A percentile compares a stretch with the other conserved stretches of the same genome.
phyloP scores from a whole-genome alignment of 2,113 vertebrate species.

The Scolopax mira region DNA sequence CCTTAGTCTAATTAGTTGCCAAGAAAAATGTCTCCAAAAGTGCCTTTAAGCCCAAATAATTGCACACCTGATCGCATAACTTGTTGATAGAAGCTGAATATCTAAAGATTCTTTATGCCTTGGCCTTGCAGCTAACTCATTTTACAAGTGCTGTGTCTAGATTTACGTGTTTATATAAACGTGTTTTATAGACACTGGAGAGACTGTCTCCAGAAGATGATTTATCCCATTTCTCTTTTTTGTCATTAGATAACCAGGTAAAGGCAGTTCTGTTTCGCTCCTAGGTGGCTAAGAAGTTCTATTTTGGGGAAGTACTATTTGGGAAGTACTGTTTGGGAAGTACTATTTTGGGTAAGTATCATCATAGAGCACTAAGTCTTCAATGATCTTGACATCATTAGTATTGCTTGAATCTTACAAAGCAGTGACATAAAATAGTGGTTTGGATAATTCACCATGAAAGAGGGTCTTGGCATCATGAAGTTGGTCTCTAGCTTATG shows the following conservation, averaged over 20 bases:
- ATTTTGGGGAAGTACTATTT: not conserved
- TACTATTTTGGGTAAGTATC: not conserved
- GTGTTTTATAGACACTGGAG: not conserved
- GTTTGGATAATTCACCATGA: not conserved
- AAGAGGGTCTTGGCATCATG: fast-evolving
- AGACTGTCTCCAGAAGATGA: not conserved
- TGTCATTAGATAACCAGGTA: not conserved
- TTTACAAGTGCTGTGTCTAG: not conserved
- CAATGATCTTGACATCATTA: not conserved
- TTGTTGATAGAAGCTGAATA: not conserved
- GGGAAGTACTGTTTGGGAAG: too few relatives aligned
- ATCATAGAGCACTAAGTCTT: not conserved
- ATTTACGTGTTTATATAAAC: not conserved
- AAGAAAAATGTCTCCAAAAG: not conserved
- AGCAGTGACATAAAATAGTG: too few relatives aligned
- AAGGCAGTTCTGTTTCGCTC: not conserved
- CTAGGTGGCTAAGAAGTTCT: not conserved
- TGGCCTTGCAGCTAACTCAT: not conserved
- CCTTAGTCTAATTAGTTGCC: not conserved
- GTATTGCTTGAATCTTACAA: not conserved
- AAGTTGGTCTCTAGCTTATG: not conserved
- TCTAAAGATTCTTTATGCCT: not conserved
- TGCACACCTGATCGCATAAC: not conserved
- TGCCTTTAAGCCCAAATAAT: not conserved
- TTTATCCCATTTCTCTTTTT: not conserved